Evolutionary conservation across 2,797 vertebrate species (phyloP).

Genomic region (Dendrocincla tyrannina): DNA sequence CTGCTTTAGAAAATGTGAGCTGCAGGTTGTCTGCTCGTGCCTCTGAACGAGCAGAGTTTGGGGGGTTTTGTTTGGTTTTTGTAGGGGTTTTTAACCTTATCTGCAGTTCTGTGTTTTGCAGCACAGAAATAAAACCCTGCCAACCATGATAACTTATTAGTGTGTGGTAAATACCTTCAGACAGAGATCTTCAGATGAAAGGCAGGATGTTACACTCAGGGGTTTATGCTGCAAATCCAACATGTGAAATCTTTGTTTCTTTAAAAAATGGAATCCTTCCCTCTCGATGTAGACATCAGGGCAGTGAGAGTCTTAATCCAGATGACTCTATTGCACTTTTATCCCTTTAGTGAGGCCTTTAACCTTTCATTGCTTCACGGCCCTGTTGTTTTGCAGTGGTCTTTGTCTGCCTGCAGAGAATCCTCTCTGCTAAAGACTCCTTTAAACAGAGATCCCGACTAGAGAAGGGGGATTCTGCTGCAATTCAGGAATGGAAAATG

Average conservation of each 20-base stretch:
- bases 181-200: background rate
- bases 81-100: accelerated
- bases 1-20: background rate
- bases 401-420: constrained; percentile 5
- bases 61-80: background rate
- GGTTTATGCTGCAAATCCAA: constrained; percentile 37
- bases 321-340: constrained; percentile 55
- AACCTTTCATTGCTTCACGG: constrained; percentile 26
- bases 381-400: constrained; percentile 22
- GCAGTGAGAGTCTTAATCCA: background rate
- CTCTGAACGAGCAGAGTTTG: accelerated
- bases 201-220: background rate
- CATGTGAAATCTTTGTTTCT: constrained; percentile 14
- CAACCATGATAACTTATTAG: background rate
- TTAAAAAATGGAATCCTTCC: constrained; percentile 26
- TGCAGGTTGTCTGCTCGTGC: background rate
- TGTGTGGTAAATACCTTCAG: background rate
- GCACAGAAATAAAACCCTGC: background rate
- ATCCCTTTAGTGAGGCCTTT: constrained; percentile 36
- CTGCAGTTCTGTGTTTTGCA: background rate
- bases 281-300: background rate
- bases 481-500: background rate
- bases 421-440: background rate
- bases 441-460: background rate
- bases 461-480: background rate